Evolutionary conservation across 2,888 invertebrate genomes (phyloP).

Genomic region (Vanessa cardui): DNA sequence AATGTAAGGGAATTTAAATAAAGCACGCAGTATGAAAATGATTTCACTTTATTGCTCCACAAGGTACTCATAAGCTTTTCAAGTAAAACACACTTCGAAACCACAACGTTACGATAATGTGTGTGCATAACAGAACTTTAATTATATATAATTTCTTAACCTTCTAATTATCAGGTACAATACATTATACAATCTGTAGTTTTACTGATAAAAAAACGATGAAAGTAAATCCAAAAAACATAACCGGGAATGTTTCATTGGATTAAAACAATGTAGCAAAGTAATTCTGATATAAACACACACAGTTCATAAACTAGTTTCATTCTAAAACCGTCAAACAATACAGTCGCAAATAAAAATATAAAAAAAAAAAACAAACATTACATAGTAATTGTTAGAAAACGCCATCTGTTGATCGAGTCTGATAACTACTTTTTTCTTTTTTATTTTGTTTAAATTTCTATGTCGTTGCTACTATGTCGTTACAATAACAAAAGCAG

Average conservation of each 20-base stretch:
- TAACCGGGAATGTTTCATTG: slow-evolving; percentile 49
- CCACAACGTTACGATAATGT: slow-evolving; percentile 60
- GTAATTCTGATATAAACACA: slow-evolving; percentile 63
- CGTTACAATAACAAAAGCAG: background rate
- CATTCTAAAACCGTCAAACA: slow-evolving; percentile 24
- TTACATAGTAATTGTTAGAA: background rate
- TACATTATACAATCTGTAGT: slow-evolving; percentile 60
- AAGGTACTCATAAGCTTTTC: slow-evolving; percentile 69
- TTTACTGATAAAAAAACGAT: slow-evolving; percentile 41
- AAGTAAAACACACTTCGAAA: slow-evolving; percentile 64
- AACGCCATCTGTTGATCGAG: slow-evolving; percentile 33
- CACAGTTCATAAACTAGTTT: slow-evolving; percentile 59
- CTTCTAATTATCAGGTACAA: slow-evolving; percentile 71
- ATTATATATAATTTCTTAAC: slow-evolving; percentile 54
- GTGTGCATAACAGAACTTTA: slow-evolving; percentile 67
- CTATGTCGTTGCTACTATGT: too few species aligned
- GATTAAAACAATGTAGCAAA: slow-evolving; percentile 46
- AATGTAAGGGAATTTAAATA: slow-evolving; percentile 43
- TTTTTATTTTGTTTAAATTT: background rate
- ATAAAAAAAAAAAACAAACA: background rate
- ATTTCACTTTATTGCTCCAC: slow-evolving; percentile 74
- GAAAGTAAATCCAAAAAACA: slow-evolving; percentile 53
- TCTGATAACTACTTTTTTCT: background rate
- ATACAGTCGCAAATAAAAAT: slow-evolving; percentile 33
- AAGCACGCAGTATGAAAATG: slow-evolving; percentile 63